A percentile compares a stretch with the other conserved stretches of the same genome.
These are phyloP conservation scores for Aptenodytes patagonicus DNA, from an alignment of 2,113 vertebrate species.

Conservation along the genomic window DNA sequence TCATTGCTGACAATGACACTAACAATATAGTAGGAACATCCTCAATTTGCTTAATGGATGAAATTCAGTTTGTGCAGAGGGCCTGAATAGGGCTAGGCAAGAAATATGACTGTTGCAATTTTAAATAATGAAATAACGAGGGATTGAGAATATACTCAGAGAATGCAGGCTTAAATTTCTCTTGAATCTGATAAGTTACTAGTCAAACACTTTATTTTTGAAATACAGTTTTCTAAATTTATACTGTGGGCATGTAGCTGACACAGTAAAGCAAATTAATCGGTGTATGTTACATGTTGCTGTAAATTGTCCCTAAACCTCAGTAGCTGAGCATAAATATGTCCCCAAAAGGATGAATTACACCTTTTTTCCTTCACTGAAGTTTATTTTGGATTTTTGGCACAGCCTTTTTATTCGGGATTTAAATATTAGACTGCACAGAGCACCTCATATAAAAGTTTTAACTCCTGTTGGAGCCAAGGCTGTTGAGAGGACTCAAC, in stretches of 20 bases:
- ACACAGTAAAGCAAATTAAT: background rate
- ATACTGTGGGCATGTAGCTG: background rate
- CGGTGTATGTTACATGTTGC: background rate
- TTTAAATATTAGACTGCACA: background rate
- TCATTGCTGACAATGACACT: conserved; percentile 5
- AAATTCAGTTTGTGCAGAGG: background rate
- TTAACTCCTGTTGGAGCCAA: background rate
- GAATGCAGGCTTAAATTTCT: background rate
- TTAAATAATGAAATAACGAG: background rate
- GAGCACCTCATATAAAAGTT: background rate
- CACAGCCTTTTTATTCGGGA: background rate
- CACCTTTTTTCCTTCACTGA: background rate
- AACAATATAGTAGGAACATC: background rate
- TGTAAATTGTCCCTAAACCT: background rate
- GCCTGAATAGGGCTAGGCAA: background rate
- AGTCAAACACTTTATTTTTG: background rate
- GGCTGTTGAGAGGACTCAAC: background rate
- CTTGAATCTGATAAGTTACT: background rate
- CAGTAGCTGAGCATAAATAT: background rate
- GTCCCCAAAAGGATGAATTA: background rate
- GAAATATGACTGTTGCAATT: background rate
- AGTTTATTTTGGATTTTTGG: background rate
- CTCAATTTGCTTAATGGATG: conserved; percentile 7
- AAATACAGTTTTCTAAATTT: background rate
- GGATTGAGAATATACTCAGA: background rate